These are phyloP conservation scores for Naja naja DNA, from an alignment of 2,113 vertebrate genomes.

Conservation along the genomic window DNA sequence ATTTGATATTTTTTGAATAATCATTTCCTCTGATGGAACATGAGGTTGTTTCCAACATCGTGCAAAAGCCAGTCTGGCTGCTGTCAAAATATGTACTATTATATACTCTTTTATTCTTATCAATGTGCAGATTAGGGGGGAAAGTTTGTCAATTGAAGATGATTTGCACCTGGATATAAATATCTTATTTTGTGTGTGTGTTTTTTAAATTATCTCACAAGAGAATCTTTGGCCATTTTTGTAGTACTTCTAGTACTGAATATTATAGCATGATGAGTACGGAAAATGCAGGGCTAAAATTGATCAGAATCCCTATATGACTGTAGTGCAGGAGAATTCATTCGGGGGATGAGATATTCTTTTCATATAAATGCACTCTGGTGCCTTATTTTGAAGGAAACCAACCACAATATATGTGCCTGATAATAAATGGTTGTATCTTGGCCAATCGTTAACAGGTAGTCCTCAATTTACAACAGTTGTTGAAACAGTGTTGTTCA, in stretches of 20 bases:
- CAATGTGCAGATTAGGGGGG: background rate
- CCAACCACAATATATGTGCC: slow-evolving; percentile 61
- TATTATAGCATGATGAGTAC: accelerated
- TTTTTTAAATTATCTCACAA: background rate
- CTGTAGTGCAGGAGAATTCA: accelerated
- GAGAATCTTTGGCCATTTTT: background rate
- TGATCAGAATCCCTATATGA: accelerated
- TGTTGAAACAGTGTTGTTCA: no score
- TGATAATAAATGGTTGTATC: slow-evolving; percentile 39
- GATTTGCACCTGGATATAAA: background rate
- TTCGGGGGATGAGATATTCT: background rate
- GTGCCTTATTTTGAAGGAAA: slow-evolving; percentile 12
- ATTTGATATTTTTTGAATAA: no score
- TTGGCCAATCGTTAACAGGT: background rate
- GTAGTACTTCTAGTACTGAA: accelerated
- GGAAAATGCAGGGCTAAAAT: accelerated
- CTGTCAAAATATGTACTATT: no score
- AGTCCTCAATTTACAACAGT: no score
- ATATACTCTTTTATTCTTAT: no score
- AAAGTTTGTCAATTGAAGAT: background rate
- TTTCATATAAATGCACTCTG: background rate
- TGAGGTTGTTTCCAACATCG: no score
- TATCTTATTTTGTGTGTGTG: background rate
- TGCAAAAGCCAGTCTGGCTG: no score
- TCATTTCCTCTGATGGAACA: no score